Conservation (phyloP, 2,888 invertebrate genomes). For the Achlya flavicornis region DNA sequence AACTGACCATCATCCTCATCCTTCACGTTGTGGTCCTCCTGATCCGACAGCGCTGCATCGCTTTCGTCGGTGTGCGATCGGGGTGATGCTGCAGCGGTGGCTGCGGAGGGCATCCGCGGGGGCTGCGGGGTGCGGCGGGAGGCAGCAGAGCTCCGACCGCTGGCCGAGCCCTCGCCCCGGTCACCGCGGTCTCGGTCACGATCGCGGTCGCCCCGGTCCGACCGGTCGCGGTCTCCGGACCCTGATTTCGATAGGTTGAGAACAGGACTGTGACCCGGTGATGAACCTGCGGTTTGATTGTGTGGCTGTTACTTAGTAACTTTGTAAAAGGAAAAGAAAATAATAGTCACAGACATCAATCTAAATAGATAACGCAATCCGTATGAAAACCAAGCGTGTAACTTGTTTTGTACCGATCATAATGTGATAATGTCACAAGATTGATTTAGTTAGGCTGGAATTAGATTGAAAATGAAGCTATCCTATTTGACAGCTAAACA, state of each 20-base stretch:
- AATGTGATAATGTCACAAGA: too few species aligned
- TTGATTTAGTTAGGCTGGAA: too few species aligned
- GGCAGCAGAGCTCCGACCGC: constrained; percentile 84
- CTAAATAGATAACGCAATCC: too few species aligned
- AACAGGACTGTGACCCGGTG: constrained; percentile 95
- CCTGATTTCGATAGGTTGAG: constrained; percentile 95
- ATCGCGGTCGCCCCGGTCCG: constrained; percentile 85
- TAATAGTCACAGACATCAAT: too few species aligned
- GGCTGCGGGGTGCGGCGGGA: constrained; percentile 86
- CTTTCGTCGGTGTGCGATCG: constrained; percentile 91
- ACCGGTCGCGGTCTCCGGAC: constrained; percentile 87
- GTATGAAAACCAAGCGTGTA: too few species aligned
- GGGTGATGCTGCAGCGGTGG: constrained; percentile 85
- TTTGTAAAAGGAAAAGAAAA: constrained; percentile 6
- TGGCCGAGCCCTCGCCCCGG: constrained; percentile 74
- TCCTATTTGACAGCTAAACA: too few species aligned
- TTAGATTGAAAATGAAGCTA: too few species aligned
- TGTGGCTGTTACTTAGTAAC: neutral
- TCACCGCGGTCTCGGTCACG: constrained; percentile 85
- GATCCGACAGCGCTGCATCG: constrained; percentile 94
- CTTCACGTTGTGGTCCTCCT: constrained; percentile 93
- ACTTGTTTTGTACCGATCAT: too few species aligned
- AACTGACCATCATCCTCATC: constrained; percentile 90
- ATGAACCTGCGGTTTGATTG: constrained; percentile 85
- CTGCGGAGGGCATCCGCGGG: constrained; percentile 77